Percentiles rank a stretch among this genome's conserved stretches.
These are phyloP conservation scores for Xiphophorus couchianus DNA, from an alignment of 2,113 vertebrate genomes.

Conservation along the genomic window DNA sequence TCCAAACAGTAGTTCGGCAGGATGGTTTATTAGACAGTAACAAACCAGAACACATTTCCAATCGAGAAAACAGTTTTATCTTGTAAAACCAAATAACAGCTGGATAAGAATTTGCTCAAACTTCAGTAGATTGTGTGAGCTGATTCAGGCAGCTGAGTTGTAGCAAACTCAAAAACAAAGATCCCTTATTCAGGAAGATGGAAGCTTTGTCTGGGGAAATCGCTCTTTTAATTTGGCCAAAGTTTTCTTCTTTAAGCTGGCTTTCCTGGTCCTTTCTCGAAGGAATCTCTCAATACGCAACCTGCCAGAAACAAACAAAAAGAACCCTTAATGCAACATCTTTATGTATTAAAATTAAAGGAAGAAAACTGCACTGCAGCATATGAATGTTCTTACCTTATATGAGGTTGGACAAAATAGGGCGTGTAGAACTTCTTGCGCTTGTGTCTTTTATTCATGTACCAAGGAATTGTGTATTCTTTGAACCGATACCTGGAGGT, in stretches of 20 bases:
- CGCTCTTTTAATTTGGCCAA: conserved; percentile 71
- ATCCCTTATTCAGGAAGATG: conserved; percentile 43
- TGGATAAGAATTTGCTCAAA: conserved; percentile 9
- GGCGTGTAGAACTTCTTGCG: conserved; percentile 87
- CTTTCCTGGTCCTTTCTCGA: conserved; percentile 60
- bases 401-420: conserved; percentile 82
- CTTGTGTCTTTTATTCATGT: conserved; percentile 88
- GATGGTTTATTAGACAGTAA: no score
- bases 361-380: neutral
- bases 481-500: conserved; percentile 87
- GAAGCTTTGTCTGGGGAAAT: conserved; percentile 80
- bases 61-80: conserved; percentile 26
- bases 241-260: conserved; percentile 61
- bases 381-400: conserved; percentile 79
- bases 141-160: neutral
- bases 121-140: neutral
- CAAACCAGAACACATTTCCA: conserved; percentile 1
- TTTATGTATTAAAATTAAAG: neutral
- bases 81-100: conserved; percentile 16
- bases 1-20: neutral
- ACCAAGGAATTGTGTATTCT: conserved; percentile 93
- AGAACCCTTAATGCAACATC: neutral
- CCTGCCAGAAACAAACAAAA: conserved; percentile 74
- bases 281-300: conserved; percentile 85
- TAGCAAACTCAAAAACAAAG: neutral